phyloP scores from a whole-genome alignment of 2,113 vertebrate species.

The Mesoclemmys tuberculata region DNA sequence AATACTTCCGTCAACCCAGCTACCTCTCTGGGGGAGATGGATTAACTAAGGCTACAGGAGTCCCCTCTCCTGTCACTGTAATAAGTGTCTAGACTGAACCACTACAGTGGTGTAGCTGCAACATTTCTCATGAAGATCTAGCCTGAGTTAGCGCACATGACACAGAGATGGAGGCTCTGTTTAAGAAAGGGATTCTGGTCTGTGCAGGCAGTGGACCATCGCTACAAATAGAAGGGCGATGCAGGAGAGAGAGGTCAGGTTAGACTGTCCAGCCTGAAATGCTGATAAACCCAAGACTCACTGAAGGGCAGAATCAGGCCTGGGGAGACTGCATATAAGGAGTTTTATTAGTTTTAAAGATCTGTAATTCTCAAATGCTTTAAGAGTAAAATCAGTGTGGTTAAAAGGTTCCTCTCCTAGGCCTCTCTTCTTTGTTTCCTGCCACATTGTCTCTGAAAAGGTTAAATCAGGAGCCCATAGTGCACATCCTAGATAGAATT shows the following conservation, averaged over 20 bases:
- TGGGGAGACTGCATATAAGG: background rate
- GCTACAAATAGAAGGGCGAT: background rate
- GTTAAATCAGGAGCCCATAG: background rate
- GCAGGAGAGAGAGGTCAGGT: background rate
- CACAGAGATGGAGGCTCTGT: background rate
- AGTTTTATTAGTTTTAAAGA: background rate
- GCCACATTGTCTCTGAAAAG: background rate
- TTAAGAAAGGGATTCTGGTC: background rate
- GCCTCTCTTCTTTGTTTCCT: background rate
- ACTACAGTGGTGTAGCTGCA: background rate
- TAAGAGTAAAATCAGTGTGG: too few relatives aligned
- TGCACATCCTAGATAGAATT: background rate
- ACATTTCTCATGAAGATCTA: background rate
- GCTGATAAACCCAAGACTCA: background rate
- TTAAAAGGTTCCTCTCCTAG: background rate
- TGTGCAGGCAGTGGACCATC: background rate
- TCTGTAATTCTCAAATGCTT: too few relatives aligned
- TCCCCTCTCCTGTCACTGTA: background rate
- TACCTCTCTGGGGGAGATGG: background rate
- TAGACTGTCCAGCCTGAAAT: background rate
- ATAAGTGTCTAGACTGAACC: background rate
- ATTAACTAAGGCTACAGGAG: too few relatives aligned
- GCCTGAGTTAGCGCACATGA: background rate
- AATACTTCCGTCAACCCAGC: background rate
- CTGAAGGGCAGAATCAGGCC: background rate